These are phyloP conservation scores for Philereme vetulata DNA, from an alignment of 2,888 invertebrate species.

Conservation along the genomic window DNA sequence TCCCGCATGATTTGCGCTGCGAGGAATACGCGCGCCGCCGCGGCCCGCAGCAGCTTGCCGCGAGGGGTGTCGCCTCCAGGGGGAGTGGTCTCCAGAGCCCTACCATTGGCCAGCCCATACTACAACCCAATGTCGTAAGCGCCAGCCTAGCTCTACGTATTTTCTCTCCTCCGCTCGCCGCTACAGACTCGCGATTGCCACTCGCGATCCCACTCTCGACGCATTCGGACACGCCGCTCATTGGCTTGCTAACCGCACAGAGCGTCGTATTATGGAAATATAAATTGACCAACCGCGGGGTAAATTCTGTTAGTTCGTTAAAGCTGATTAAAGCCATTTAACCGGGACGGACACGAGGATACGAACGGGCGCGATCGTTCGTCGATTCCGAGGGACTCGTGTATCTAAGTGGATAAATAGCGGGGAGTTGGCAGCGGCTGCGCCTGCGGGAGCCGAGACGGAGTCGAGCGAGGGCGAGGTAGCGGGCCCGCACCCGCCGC, in stretches of 20 bases:
- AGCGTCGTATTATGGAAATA: conserved; percentile 79
- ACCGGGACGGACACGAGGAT: conserved; percentile 78
- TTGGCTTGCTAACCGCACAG: conserved; percentile 62
- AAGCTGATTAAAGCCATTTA: conserved; percentile 85
- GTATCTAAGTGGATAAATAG: conserved; percentile 64
- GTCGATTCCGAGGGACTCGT: conserved; percentile 70
- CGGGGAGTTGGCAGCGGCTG: conserved; percentile 47
- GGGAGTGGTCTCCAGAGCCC: conserved; percentile 54
- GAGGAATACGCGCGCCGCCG: conserved; percentile 42
- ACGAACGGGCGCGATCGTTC: conserved; percentile 77
- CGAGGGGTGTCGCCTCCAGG: conserved; percentile 17
- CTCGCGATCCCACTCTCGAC: conserved; percentile 41
- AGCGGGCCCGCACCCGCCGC: conserved; percentile 78
- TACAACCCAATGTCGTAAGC: conserved; percentile 56
- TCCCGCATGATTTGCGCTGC: conserved; percentile 70
- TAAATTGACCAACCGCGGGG: conserved; percentile 84
- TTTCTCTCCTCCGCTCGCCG: conserved; percentile 53
- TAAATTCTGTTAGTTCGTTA: conserved; percentile 84
- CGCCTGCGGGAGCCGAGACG: conserved; percentile 58
- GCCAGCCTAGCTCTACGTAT: conserved; percentile 55
- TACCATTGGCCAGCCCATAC: conserved; percentile 57
- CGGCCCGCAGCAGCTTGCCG: conserved; percentile 32
- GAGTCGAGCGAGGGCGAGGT: conserved; percentile 78
- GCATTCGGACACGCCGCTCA: conserved; percentile 57
- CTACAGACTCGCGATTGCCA: conserved; percentile 61